A percentile compares a stretch with the other conserved stretches of the same genome.
Evolutionary conservation across 2,113 vertebrate genomes (phyloP).

Genomic region (Rhinolophus sinicus): DNA sequence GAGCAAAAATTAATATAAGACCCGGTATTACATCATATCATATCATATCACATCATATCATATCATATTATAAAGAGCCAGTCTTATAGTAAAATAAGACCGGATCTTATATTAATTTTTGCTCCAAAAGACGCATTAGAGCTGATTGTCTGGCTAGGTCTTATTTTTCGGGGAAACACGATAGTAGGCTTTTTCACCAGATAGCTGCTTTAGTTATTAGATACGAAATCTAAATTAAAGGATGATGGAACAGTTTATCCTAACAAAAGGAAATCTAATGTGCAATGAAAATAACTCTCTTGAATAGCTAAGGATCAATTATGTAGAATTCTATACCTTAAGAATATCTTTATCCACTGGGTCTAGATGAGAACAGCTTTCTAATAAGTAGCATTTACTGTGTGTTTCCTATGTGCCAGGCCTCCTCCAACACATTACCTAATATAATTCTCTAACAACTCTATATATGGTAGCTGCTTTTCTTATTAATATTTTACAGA

Average conservation of each 20-base stretch:
- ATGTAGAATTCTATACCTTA: neutral
- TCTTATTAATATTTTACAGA: neutral
- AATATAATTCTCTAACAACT: neutral
- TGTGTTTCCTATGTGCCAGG: accelerated
- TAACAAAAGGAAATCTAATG: neutral
- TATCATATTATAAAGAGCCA: too few relatives aligned
- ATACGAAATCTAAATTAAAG: neutral
- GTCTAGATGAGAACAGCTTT: neutral
- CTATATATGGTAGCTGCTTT: neutral
- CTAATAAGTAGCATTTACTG: neutral
- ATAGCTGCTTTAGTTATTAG: neutral
- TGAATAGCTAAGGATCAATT: slow-evolving; percentile 15
- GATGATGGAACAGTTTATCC: neutral
- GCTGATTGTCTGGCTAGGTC: too few relatives aligned
- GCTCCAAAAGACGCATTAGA: too few relatives aligned
- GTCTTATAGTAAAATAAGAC: too few relatives aligned
- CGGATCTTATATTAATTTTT: too few relatives aligned
- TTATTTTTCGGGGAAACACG: too few relatives aligned
- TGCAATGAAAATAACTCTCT: slow-evolving; percentile 2
- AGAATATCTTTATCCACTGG: neutral
- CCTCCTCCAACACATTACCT: neutral
- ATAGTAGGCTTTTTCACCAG: neutral
- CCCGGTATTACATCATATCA: too few relatives aligned
- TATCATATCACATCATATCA: too few relatives aligned
- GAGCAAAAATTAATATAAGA: too few relatives aligned